phyloP scores from a whole-genome alignment of 2,797 vertebrate genomes.

The Lacerta agilis region DNA sequence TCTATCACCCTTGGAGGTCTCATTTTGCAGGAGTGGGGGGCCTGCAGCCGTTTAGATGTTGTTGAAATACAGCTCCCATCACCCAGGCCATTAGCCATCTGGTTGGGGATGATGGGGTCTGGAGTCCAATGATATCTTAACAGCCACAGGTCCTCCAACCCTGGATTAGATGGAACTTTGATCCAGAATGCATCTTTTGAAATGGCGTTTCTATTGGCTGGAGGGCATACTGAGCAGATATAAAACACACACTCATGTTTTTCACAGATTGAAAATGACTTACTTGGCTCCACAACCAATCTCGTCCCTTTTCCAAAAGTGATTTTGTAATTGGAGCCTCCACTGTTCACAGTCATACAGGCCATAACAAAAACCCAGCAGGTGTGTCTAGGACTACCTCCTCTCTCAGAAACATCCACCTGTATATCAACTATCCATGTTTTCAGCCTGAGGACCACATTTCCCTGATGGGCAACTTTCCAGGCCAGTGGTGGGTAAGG shows the following conservation, averaged over 20 bases:
- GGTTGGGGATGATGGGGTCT: too few relatives aligned
- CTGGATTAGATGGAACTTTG: not conserved
- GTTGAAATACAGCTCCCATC: too few relatives aligned
- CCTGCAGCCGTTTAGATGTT: too few relatives aligned
- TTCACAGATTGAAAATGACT: not conserved
- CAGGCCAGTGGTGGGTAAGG: not conserved
- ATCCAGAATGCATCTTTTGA: not conserved
- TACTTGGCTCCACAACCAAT: not conserved
- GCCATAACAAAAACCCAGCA: not conserved
- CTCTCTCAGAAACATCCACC: too few relatives aligned
- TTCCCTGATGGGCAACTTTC: not conserved
- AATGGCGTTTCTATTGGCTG: not conserved
- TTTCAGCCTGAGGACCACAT: too few relatives aligned
- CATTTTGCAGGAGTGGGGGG: too few relatives aligned
- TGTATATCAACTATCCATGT: not conserved
- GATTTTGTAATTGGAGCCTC: not conserved
- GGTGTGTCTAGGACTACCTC: not conserved
- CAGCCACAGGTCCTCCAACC: too few relatives aligned
- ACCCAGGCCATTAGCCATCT: too few relatives aligned
- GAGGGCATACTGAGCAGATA: too few relatives aligned
- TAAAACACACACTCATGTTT: too few relatives aligned
- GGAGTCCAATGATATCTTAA: too few relatives aligned
- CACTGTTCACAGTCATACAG: not conserved
- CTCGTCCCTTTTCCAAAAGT: not conserved
- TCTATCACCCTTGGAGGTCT: too few relatives aligned